These are phyloP conservation scores for Sternarchorhynchus goeldii DNA, from an alignment of 2,797 vertebrate species.

Conservation along the genomic window DNA sequence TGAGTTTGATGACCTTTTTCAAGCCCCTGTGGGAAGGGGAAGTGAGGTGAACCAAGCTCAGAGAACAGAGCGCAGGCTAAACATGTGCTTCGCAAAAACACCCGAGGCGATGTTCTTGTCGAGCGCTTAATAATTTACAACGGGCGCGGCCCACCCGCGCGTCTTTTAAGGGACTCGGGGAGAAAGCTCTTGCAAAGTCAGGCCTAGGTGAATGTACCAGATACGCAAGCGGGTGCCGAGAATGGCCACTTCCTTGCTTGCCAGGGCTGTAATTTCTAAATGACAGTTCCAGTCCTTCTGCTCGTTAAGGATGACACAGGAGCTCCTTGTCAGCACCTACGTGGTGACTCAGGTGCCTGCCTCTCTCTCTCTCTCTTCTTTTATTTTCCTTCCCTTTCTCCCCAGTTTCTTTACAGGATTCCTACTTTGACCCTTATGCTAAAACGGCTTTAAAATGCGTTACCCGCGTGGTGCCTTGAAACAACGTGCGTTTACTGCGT, in stretches of 20 bases:
- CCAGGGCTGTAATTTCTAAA: conserved; percentile 43
- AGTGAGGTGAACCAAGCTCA: not conserved
- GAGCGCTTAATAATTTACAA: conserved; percentile 48
- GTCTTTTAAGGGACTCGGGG: conserved; percentile 27
- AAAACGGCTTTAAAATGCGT: not conserved
- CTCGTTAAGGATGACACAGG: conserved; percentile 47
- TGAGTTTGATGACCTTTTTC: conserved; percentile 27
- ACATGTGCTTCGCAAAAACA: conserved; percentile 25
- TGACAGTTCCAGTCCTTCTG: conserved; percentile 33
- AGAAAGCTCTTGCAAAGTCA: conserved; percentile 40
- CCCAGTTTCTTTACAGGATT: not conserved
- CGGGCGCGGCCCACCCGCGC: not conserved
- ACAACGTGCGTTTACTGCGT: not conserved
- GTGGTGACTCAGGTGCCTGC: not conserved
- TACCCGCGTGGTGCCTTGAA: not conserved
- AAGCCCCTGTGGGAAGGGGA: conserved; percentile 9
- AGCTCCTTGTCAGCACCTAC: not conserved
- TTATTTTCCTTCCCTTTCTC: not conserved
- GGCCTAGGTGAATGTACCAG: conserved; percentile 37
- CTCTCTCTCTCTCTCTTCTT: not conserved
- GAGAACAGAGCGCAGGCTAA: conserved; percentile 1
- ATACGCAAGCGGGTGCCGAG: conserved; percentile 20
- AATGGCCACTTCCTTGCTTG: conserved; percentile 20
- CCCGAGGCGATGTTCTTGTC: conserved; percentile 33
- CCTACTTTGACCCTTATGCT: no score